These are phyloP conservation scores for Stegodyphus dumicola DNA, from an alignment of 1,140 invertebrate species.

Conservation along the genomic window DNA sequence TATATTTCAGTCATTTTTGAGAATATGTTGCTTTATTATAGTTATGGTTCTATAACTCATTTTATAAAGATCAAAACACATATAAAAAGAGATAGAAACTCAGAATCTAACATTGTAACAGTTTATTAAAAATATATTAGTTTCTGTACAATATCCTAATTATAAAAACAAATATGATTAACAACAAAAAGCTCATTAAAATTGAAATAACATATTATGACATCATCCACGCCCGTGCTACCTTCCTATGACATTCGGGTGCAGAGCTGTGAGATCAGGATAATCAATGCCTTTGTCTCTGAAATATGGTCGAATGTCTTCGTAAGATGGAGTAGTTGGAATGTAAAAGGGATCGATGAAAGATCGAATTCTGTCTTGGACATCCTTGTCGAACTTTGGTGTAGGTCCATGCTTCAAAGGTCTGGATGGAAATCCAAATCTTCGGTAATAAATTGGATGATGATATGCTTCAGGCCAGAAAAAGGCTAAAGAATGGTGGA, in stretches of 20 bases:
- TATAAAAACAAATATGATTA: no score
- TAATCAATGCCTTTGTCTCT: constrained; percentile 44
- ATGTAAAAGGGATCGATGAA: constrained; percentile 50
- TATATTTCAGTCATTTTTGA: no score
- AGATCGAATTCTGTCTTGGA: constrained; percentile 32
- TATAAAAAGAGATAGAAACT: no score
- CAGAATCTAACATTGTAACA: no score
- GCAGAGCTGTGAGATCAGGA: constrained; percentile 2
- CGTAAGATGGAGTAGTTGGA: constrained; percentile 29
- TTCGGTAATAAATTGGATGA: constrained; percentile 54
- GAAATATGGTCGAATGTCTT: constrained; percentile 37
- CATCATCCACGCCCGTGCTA: background rate
- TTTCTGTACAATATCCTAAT: no score
- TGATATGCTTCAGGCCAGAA: background rate
- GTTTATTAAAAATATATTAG: no score
- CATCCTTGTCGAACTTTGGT: constrained; percentile 51
- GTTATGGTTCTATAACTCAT: no score
- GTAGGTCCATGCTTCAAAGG: constrained; percentile 48
- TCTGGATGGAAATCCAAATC: constrained; percentile 51
- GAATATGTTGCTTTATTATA: no score
- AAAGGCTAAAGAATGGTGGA: background rate
- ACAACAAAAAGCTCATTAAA: no score
- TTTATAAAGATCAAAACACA: no score
- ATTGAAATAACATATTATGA: no score
- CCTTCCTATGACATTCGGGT: constrained; percentile 34